Base-by-base conservation (phyloP, 1,140 invertebrate species). In the Pseudomyrmex concolor region DNA sequence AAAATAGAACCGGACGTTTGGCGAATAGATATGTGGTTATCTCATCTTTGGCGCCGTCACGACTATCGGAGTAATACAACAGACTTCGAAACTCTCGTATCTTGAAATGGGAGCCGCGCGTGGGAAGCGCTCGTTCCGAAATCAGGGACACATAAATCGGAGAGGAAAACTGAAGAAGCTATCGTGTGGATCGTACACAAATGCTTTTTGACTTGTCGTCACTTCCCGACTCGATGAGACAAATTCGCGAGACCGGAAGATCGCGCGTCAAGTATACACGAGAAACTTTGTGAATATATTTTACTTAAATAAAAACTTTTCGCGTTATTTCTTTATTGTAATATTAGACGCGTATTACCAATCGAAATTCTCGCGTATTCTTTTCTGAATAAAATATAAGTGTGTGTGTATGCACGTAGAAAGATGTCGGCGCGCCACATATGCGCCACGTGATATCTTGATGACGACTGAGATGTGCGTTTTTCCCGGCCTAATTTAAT, bases 401-500 rank as follows among this genome's bases (percentile, higher is more conserved):
- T 34, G 34, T 34, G 34, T 34, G 34, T 34, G 34, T 34, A 0
- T 59, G 15, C 64, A n/a, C 17, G 1, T 17, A 57, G 62, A n/a
- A 66, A 76, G 43, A 60, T 50, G 22, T 34, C 25, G 48, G 80
- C 25, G 45, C 51, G 19, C 72, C 51, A 17, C 34, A 64, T 60
- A 51, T 48, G 19, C 55, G 64, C 19, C 43, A 13, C n/a, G 71
- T 13, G 71, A 66, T 76, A 66, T 76, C 13, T 19, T 12, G 78
- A 63, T 48, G 71, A 66, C 66, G 62, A 34, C 50, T 54, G 72
- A 83, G 59, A 66, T 51, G 51, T 80, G 34, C 34, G 34, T 34
- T 34, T 34, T 34, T 22, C 45, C 66, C 43, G 17, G 51, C 60
- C 76, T 59, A 59, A 80, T 83, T 76, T 64, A 57, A 74, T 83